A percentile compares a stretch with the other conserved stretches of the same genome.
These are phyloP conservation scores for Diglossa cyanea DNA, from an alignment of 2,797 vertebrate species.

Conservation along the genomic window DNA sequence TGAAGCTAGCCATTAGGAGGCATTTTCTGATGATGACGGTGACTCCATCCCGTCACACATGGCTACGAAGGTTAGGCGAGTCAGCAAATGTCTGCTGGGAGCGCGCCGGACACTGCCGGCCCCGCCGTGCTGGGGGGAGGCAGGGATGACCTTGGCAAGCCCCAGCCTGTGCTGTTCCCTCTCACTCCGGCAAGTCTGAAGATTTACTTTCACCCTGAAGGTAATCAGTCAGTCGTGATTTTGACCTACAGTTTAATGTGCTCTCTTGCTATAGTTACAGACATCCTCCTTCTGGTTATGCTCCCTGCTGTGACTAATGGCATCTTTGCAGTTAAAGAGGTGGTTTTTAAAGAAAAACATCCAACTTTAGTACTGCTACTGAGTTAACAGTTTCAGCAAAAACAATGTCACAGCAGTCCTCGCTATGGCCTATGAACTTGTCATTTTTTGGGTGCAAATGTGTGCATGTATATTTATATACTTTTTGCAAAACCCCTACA, in stretches of 20 bases:
- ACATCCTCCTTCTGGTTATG: constrained; percentile 58
- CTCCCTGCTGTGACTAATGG: constrained; percentile 58
- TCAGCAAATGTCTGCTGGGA: constrained; percentile 9
- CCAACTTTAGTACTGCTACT: neutral
- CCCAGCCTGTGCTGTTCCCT: neutral
- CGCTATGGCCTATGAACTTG: neutral
- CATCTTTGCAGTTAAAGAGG: constrained; percentile 31
- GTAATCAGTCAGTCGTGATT: constrained; percentile 52
- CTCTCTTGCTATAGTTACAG: constrained; percentile 42
- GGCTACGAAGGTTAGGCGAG: neutral
- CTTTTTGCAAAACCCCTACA: neutral
- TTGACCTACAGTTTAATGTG: constrained; percentile 61
- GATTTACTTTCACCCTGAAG: constrained; percentile 58
- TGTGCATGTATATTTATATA: neutral
- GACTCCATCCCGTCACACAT: neutral
- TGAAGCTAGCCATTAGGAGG: neutral
- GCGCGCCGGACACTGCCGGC: neutral
- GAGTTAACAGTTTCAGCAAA: neutral
- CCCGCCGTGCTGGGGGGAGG: neutral
- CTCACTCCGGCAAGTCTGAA: neutral
- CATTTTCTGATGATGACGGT: neutral
- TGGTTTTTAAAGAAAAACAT: constrained; percentile 44
- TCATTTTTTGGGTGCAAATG: neutral
- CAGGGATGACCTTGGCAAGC: neutral
- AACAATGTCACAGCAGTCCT: neutral